Conservation (phyloP, 2,888 invertebrate species). For the Tinea trinotella region DNA sequence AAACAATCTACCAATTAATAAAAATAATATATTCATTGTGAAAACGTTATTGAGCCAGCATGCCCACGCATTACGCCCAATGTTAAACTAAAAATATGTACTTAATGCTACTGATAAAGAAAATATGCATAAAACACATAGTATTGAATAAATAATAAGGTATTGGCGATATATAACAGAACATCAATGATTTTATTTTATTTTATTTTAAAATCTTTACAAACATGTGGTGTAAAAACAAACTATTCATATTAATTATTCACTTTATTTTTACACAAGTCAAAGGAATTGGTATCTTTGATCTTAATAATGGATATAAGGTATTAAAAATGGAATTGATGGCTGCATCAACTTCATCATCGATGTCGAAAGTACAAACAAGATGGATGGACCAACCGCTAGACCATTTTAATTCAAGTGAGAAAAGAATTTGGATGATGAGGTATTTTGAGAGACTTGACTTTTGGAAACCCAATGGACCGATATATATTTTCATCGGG, state of each 20-base stretch:
- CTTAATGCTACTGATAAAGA: not conserved
- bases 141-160: not conserved
- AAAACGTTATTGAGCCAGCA: too few species aligned
- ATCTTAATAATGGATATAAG: conserved; percentile 30
- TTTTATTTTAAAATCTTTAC: not conserved
- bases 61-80: too few species aligned
- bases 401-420: conserved; percentile 44
- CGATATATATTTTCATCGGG: conserved; percentile 47
- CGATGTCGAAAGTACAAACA: conserved; percentile 27
- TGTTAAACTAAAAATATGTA: too few species aligned
- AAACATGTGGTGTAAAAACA: not conserved
- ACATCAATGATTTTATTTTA: not conserved
- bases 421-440: conserved; percentile 48
- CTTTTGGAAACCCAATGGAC: conserved; percentile 41
- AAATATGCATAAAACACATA: not conserved
- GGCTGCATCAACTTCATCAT: not conserved
- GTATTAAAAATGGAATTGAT: conserved; percentile 1
- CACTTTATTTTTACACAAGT: not conserved
- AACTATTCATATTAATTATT: not conserved
- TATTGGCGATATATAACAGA: not conserved
- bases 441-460: conserved; percentile 47
- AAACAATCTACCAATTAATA: too few species aligned
- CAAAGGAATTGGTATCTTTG: conserved; percentile 30
- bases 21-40: too few species aligned
- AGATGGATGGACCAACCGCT: conserved; percentile 47